A percentile compares a stretch with the other conserved stretches of the same genome.
Conservation (phyloP, 2,888 invertebrate genomes). For the Lochmaea capreae region DNA sequence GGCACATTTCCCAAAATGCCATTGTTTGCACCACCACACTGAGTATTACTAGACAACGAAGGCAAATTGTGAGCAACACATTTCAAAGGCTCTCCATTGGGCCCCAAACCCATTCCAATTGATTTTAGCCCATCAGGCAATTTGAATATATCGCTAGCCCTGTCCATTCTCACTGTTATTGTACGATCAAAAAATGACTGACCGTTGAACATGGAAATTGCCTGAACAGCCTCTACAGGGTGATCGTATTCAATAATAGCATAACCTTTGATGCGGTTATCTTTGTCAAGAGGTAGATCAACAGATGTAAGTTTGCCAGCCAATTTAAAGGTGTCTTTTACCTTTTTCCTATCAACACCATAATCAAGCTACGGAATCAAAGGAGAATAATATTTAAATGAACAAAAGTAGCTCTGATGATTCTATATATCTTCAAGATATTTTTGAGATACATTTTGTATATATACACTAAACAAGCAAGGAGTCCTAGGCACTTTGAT, state of each 20-base stretch:
- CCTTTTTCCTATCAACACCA: constrained; percentile 34
- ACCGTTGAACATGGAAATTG: constrained; percentile 98
- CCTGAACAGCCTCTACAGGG: constrained; percentile 97
- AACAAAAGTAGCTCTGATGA: background rate
- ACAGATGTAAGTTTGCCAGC: constrained; percentile 93
- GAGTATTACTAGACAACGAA: constrained; percentile 43
- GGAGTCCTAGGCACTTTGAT: background rate
- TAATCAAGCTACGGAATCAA: constrained; percentile 67
- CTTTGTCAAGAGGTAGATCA: constrained; percentile 92
- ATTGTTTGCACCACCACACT: constrained; percentile 5
- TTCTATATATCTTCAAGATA: background rate
- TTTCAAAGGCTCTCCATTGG: constrained; percentile 89
- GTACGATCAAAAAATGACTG: constrained; percentile 92
- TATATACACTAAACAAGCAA: background rate
- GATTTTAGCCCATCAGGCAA: constrained; percentile 92
- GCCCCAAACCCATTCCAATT: constrained; percentile 93
- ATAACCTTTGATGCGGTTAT: constrained; percentile 96
- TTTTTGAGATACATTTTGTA: background rate
- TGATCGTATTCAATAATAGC: constrained; percentile 96
- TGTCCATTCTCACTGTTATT: constrained; percentile 94
- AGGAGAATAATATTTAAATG: background rate
- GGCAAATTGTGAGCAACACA: constrained; percentile 84
- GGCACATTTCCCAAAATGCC: constrained; percentile 71
- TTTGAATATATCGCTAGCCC: constrained; percentile 80
- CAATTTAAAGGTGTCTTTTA: constrained; percentile 62